Conservation (phyloP, 2,797 vertebrate species). For the Dendrocincla fuliginosa region DNA sequence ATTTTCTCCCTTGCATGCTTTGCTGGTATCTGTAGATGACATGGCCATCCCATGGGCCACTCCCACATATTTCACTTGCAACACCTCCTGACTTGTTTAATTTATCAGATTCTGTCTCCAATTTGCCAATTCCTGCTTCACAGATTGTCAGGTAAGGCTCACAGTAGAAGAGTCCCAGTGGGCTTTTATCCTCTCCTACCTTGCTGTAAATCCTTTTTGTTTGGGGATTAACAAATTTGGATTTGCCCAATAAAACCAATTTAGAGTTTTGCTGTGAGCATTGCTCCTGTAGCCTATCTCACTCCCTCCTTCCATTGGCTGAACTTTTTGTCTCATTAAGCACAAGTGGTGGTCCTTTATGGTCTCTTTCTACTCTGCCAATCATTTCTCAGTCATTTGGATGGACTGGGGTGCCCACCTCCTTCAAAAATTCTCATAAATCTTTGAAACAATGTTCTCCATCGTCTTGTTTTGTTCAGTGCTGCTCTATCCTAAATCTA, state of each 20-base stretch:
- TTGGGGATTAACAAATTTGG: neutral
- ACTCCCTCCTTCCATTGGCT: neutral
- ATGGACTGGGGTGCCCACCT: neutral
- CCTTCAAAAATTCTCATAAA: neutral
- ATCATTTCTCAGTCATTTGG: neutral
- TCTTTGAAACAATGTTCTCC: neutral
- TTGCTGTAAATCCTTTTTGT: neutral
- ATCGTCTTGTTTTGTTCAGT: neutral
- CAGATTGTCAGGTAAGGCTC: neutral
- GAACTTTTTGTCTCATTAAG: neutral
- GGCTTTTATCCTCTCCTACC: neutral
- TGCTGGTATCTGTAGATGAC: neutral
- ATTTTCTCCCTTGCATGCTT: neutral
- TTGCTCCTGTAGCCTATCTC: neutral
- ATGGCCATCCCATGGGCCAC: too few species aligned
- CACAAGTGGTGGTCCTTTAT: neutral
- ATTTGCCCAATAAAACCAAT: neutral
- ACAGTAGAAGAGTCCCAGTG: neutral
- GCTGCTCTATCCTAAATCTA: neutral
- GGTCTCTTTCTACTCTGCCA: neutral
- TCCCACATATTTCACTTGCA: neutral
- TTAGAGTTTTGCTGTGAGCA: neutral
- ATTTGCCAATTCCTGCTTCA: neutral
- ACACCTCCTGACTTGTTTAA: neutral
- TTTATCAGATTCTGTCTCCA: neutral